Base-by-base conservation (phyloP, 2,888 invertebrate species). In the Agrotis puta region DNA sequence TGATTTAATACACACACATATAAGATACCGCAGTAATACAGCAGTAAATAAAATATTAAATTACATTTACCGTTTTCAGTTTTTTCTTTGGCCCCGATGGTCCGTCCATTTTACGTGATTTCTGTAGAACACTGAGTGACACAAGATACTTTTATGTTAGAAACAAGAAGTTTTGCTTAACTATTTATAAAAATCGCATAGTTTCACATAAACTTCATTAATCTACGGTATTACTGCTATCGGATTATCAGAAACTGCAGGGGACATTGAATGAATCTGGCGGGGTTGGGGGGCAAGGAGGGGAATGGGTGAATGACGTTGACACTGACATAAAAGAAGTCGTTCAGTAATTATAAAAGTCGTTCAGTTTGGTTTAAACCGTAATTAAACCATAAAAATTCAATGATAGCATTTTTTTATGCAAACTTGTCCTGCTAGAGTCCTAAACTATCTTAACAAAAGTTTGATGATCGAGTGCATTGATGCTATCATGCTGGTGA, bases 41-140 rank as follows among this genome's bases (percentile, higher is more conserved):
- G 9, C 47, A 59, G 16, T 69, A 33, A 59, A 48, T 47, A 43
- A 64, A 62, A 61, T 56, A 78, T 45, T 47, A 47, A 33, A 67
- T 67, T 65, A 47, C 53, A 94, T 94, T 93, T 86, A 96, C 96
- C 43, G 94, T 94, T 92, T 96, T 96, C 0, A 95, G 88, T 89
- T 96, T 96, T 85, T 95, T 96, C 85, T 93, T 95, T 3, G 94
- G 93, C 82, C 92, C 92, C 7, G 94, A 94, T 53, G 94, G 92
- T 81, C 91, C 95, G 56, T 96, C 96, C 94, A 95, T 85, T 84
- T 56, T 82, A 58, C 4, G n/a, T 43, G 47, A 54, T 68, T 57
- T 62, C 24, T 47, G 43, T 1, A 2, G 48, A n/a, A 27, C 47
- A 77, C 61, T 51, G n/a, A 78, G 16, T 7, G 53, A 48, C 33